Evolutionary conservation across 2,797 vertebrate genomes (phyloP).

Genomic region (Chelmon rostratus): DNA sequence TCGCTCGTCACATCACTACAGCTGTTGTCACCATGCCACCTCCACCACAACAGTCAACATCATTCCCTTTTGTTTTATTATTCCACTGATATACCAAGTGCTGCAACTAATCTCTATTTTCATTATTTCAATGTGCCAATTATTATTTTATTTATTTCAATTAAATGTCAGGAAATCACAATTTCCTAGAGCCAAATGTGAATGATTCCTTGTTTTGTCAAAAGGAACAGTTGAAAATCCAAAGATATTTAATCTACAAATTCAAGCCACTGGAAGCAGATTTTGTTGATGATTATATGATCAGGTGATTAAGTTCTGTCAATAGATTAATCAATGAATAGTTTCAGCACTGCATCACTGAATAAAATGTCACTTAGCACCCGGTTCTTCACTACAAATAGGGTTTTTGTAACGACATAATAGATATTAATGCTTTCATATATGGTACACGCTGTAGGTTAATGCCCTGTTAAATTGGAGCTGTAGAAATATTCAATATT

Average conservation of each 20-base stretch:
- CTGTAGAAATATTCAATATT: background rate
- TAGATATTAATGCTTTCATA: constrained; percentile 5
- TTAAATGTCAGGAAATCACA: background rate
- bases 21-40: constrained; percentile 4
- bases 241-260: too few relatives aligned
- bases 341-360: background rate
- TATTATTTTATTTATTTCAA: background rate
- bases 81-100: background rate
- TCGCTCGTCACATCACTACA: constrained; percentile 30
- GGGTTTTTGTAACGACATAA: background rate
- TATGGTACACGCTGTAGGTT: background rate
- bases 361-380: constrained; percentile 4
- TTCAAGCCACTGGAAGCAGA: background rate
- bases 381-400: background rate
- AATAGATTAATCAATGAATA: background rate
- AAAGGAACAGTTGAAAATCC: background rate
- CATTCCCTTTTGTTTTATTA: background rate
- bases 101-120: background rate
- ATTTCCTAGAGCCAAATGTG: background rate
- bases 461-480: background rate
- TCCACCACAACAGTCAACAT: constrained; percentile 9
- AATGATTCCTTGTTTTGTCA: background rate
- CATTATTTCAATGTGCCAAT: background rate
- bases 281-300: too few relatives aligned
- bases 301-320: background rate